A percentile compares a stretch with the other conserved stretches of the same genome.
phyloP scores from a whole-genome alignment of 2,888 invertebrate species.

The Lydus trimaculatus region DNA sequence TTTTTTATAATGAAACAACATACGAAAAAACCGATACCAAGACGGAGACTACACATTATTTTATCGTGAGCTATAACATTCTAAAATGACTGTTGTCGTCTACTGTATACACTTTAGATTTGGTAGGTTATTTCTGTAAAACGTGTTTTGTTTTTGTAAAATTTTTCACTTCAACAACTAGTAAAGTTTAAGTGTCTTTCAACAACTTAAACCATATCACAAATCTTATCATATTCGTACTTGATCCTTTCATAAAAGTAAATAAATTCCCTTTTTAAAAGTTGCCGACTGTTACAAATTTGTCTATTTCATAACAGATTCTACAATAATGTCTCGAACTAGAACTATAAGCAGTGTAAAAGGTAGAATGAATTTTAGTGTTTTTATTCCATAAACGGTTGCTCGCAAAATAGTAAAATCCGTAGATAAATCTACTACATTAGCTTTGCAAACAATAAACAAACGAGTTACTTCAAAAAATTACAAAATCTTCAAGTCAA shows the following conservation, averaged over 20 bases:
- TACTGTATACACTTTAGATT: not conserved
- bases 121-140: not conserved
- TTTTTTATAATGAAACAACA: not conserved
- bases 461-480: too few relatives aligned
- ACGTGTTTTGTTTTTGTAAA: constrained; percentile 8
- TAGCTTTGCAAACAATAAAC: too few relatives aligned
- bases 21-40: not conserved
- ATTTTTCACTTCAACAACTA: not conserved
- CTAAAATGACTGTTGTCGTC: constrained; percentile 1
- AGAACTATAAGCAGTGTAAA: too few relatives aligned
- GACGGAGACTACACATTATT: not conserved
- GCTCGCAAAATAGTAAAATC: too few relatives aligned
- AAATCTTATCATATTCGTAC: not conserved
- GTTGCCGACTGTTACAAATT: too few relatives aligned
- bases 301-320: too few relatives aligned
- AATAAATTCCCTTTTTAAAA: too few relatives aligned
- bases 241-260: not conserved
- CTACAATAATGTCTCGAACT: too few relatives aligned
- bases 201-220: not conserved
- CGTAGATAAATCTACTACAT: too few relatives aligned
- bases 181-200: not conserved
- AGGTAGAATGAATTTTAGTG: too few relatives aligned
- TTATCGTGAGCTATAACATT: not conserved
- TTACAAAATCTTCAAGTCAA: too few relatives aligned
- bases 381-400: too few relatives aligned